Percentiles rank a stretch among this genome's conserved stretches.
Evolutionary conservation across 2,797 vertebrate genomes (phyloP).

Genomic region (Micromesistius poutassou): DNA sequence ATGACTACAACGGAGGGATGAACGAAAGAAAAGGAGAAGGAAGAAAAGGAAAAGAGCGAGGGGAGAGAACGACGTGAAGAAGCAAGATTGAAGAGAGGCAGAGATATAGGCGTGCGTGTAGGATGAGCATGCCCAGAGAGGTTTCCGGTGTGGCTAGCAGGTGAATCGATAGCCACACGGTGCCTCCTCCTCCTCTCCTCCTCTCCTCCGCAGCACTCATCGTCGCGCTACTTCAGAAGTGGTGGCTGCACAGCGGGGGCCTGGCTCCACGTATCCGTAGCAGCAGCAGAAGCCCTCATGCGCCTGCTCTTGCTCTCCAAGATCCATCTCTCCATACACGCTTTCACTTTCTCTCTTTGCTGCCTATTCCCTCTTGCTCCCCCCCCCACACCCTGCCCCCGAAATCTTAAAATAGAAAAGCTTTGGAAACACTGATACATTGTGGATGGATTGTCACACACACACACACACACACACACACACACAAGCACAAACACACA

Average conservation of each 20-base stretch:
- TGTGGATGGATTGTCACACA: too few relatives aligned
- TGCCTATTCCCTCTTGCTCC: not conserved
- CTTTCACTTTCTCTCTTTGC: not conserved
- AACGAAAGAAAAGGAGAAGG: not conserved
- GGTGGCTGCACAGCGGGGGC: too few relatives aligned
- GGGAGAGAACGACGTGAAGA: not conserved
- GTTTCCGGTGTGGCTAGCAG: not conserved
- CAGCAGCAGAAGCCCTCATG: not conserved
- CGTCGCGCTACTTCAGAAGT: not conserved
- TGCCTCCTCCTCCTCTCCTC: not conserved
- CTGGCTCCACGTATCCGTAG: too few relatives aligned
- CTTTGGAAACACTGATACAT: too few relatives aligned
- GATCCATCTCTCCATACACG: not conserved
- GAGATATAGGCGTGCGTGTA: not conserved
- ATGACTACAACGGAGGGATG: too few relatives aligned
- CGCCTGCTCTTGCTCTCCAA: not conserved
- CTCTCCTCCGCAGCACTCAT: not conserved
- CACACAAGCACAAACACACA: too few relatives aligned
- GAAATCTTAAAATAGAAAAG: too few relatives aligned
- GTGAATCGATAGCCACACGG: not conserved
- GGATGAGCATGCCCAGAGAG: not conserved
- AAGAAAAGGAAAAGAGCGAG: constrained; percentile 11
- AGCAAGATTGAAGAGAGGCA: not conserved
- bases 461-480: too few relatives aligned
- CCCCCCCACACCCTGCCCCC: not conserved